Evolutionary conservation across 92 coral and sea anemone species (phyloP).

Genomic region (Epizoanthus scotinus): DNA sequence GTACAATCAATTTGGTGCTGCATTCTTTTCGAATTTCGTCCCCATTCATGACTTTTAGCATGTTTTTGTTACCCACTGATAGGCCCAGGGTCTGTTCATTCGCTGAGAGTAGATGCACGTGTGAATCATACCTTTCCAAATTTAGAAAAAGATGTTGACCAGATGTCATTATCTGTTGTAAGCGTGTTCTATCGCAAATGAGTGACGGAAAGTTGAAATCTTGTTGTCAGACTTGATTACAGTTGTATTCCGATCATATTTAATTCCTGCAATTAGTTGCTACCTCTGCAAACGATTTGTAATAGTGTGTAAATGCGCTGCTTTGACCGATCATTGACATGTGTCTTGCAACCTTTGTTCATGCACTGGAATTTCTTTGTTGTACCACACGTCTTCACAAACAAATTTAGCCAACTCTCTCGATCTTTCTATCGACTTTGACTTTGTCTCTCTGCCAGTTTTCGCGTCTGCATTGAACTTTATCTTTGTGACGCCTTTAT

Average conservation of each 20-base stretch:
- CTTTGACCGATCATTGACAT: neutral
- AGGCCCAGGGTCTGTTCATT: neutral
- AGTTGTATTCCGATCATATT: too few relatives aligned
- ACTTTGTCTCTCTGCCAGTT: neutral
- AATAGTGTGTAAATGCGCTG: neutral
- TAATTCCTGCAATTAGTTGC: too few relatives aligned
- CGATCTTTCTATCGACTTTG: too few relatives aligned
- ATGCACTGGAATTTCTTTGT: constrained; percentile 21
- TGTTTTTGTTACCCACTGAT: neutral
- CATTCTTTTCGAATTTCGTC: neutral
- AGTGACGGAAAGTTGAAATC: too few relatives aligned
- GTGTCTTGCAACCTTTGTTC: neutral
- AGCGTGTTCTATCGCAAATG: too few relatives aligned
- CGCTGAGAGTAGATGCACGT: neutral
- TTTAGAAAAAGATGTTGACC: neutral
- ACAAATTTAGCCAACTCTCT: neutral
- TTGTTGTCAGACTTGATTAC: too few relatives aligned
- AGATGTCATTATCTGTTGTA: too few relatives aligned
- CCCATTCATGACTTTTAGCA: neutral
- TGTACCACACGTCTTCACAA: neutral
- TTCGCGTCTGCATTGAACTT: neutral
- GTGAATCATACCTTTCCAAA: neutral
- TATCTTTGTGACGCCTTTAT: too few relatives aligned
- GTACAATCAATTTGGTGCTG: neutral
- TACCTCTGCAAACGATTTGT: neutral